A percentile compares a stretch with the other conserved stretches of the same genome.
phyloP scores from a whole-genome alignment of 2,797 vertebrate genomes.

The Forpus xanthops region DNA sequence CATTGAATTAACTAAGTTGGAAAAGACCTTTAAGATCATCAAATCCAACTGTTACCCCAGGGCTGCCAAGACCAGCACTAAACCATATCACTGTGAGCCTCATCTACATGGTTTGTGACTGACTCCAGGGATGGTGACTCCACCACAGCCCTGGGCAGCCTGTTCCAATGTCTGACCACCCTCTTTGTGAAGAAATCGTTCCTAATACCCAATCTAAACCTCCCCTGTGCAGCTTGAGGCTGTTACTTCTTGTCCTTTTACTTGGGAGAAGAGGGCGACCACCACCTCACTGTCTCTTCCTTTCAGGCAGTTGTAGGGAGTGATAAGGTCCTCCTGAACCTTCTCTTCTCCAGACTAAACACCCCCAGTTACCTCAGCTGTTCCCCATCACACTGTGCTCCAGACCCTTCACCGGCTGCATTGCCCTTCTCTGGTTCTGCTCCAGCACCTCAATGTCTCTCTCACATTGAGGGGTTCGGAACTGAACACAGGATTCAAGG shows the following conservation, averaged over 20 bases:
- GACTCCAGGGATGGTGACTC: background rate
- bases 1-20: background rate
- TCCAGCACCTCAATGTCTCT: background rate
- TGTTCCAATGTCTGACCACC: background rate
- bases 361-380: background rate
- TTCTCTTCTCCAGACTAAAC: background rate
- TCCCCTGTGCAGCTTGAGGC: background rate
- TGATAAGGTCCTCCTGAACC: background rate
- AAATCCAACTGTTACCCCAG: background rate
- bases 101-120: background rate
- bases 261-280: background rate
- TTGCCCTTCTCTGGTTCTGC: background rate
- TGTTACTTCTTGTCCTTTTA: background rate
- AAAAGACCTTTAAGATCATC: background rate
- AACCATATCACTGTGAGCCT: background rate
- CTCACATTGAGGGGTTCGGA: background rate
- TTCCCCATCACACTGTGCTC: background rate
- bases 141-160: background rate
- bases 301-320: background rate
- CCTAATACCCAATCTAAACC: background rate
- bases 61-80: background rate
- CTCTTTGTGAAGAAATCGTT: background rate
- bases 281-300: background rate
- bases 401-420: accelerated
- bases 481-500: background rate